These are phyloP conservation scores for Nomada ferruginata DNA, from an alignment of 2,888 invertebrate species.

Conservation along the genomic window DNA sequence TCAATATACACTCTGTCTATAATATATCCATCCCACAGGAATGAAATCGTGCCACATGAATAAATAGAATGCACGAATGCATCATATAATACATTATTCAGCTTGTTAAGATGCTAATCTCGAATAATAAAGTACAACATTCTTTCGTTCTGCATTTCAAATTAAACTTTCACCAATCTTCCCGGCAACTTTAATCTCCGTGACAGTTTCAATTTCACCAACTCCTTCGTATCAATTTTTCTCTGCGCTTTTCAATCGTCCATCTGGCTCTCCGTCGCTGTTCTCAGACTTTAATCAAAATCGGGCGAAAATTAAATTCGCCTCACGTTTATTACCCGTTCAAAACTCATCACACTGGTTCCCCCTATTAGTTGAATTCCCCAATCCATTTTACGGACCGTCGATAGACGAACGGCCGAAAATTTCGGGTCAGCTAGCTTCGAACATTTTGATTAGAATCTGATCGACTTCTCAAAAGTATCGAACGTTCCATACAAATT, in stretches of 20 bases:
- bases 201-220: background rate
- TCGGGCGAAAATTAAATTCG: slow-evolving; percentile 1
- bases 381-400: slow-evolving; percentile 1
- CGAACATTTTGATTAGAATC: slow-evolving; percentile 23
- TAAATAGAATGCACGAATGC: too few relatives aligned
- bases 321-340: background rate
- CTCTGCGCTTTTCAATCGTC: background rate
- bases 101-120: too few relatives aligned
- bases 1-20: too few relatives aligned
- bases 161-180: background rate
- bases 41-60: too few relatives aligned
- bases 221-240: background rate
- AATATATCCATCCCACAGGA: too few relatives aligned
- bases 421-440: slow-evolving; percentile 10
- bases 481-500: slow-evolving; percentile 1
- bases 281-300: background rate
- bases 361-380: background rate
- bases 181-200: background rate
- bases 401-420: slow-evolving; percentile 1
- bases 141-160: background rate
- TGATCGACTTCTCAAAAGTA: slow-evolving; percentile 8
- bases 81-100: too few relatives aligned
- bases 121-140: background rate
- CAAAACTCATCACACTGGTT: background rate
- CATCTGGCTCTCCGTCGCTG: background rate